Evolutionary conservation across 2,113 vertebrate species (phyloP), one percentile per base, ranked within the genome.

Genomic region (Actenoides lindsayi): DNA sequence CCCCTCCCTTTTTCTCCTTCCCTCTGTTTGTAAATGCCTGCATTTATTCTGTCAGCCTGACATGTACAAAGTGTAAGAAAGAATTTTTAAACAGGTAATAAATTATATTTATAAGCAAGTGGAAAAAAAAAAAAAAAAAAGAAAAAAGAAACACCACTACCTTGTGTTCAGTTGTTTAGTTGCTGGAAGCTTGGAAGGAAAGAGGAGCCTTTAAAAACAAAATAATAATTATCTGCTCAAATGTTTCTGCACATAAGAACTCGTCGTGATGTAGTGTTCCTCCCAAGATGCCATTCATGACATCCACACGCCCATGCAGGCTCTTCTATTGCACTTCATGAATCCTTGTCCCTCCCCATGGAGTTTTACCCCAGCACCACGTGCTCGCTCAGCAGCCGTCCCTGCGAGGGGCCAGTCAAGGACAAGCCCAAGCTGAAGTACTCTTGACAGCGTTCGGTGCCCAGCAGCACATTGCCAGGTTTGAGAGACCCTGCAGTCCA

Each of bases 31-130:
- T 98, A 98, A 98, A 98, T 98, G 99, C 99, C 98, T 98, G 98
- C 98, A 98, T 98, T 98, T 99, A 98, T 97, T 97, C 98, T 97
- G 97, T 98, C 97, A 96, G 97, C 97, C 97, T 97, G 97, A 98
- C 97, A 98, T 99, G 99, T 99, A 99, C 98, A 99, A 99, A 99
- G 98, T 99, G 99, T 99, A 99, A 99, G 98, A 99, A 99, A 99
- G 98, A 98, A 98, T 99, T 99, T 99, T 99, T 99, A 99, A 99
- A 99, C 98, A 98, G 98, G 98, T 99, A 99, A 99, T 99, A 99
- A 99, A 99, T 99, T 99, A 99, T 99, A 99, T 99, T 99, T 99
- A 99, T 99, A 99, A 99, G 98, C 99, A 99, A 99, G 83, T 97
- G 92, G 77, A 96, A 96, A 97, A 94, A 87, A 90, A 91, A 87